Conservation (phyloP, 1,140 invertebrate species). For the Aphis gossypii region DNA sequence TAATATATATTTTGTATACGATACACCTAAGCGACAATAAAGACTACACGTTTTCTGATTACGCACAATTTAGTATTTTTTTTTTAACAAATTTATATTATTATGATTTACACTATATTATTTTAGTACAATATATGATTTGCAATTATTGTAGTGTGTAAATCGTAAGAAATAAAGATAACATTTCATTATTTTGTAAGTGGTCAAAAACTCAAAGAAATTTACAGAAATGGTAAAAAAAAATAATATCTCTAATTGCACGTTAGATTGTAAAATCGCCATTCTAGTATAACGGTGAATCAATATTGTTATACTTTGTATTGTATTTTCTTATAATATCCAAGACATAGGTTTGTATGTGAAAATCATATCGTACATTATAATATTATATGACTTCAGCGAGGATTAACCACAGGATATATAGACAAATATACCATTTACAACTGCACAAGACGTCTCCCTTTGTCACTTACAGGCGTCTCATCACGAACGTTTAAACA, state of each 20-base stretch:
- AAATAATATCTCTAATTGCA: not conserved
- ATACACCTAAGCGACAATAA: not conserved
- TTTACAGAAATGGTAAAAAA: not conserved
- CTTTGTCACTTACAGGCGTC: not conserved
- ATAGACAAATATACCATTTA: not conserved
- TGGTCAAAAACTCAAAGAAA: not conserved
- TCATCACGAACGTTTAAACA: not conserved
- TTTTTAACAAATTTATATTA: no score
- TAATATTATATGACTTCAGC: not conserved
- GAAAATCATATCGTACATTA: not conserved
- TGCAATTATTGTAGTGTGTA: not conserved
- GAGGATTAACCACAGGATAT: not conserved
- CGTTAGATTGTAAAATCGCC: not conserved
- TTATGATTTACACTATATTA: no score
- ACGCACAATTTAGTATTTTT: no score
- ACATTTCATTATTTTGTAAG: not conserved
- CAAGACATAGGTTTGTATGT: no score
- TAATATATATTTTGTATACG: not conserved
- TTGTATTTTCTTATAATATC: not conserved
- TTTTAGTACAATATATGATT: not conserved
- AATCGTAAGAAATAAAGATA: not conserved
- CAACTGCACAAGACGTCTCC: not conserved
- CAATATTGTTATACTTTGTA: not conserved
- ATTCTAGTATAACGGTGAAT: not conserved
- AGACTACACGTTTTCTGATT: no score